A percentile compares a stretch with the other conserved stretches of the same genome.
phyloP scores from a whole-genome alignment of 1,140 invertebrate species.

The Grapholita molesta region DNA sequence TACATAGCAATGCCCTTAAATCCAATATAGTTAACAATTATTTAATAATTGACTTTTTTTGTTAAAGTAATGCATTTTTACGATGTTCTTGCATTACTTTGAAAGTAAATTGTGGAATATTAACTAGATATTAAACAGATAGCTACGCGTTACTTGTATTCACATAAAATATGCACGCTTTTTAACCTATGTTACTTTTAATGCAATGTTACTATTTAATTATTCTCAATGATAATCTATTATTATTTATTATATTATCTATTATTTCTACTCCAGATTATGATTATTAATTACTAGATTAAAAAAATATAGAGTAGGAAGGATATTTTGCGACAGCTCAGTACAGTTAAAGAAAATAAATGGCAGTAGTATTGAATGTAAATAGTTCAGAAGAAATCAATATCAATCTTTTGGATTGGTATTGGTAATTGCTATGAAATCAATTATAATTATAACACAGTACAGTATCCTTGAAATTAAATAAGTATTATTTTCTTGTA shows the following conservation, averaged over 20 bases:
- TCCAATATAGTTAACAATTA: not conserved
- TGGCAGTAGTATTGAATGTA: too few relatives aligned
- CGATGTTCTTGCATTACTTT: not conserved
- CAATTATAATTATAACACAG: too few relatives aligned
- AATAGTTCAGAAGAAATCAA: too few relatives aligned
- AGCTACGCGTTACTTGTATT: not conserved
- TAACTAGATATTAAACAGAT: not conserved
- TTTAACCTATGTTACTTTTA: not conserved
- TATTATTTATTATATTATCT: too few relatives aligned
- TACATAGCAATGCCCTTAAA: not conserved
- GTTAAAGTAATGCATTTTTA: not conserved
- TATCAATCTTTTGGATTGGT: too few relatives aligned
- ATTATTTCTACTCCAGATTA: not conserved
- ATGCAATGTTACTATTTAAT: not conserved
- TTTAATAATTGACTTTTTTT: constrained; percentile 16
- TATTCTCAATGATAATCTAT: not conserved
- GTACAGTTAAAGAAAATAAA: too few relatives aligned
- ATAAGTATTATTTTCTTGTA: too few relatives aligned
- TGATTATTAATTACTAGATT: not conserved
- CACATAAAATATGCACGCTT: not conserved
- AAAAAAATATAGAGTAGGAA: too few relatives aligned
- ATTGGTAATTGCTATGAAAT: too few relatives aligned
- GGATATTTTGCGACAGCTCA: too few relatives aligned
- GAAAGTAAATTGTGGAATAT: not conserved
- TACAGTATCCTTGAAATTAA: too few relatives aligned